Evolutionary conservation across 2,113 vertebrate genomes (phyloP), one percentile per base, ranked within the genome.

Genomic region (Patagioenas fasciata): DNA sequence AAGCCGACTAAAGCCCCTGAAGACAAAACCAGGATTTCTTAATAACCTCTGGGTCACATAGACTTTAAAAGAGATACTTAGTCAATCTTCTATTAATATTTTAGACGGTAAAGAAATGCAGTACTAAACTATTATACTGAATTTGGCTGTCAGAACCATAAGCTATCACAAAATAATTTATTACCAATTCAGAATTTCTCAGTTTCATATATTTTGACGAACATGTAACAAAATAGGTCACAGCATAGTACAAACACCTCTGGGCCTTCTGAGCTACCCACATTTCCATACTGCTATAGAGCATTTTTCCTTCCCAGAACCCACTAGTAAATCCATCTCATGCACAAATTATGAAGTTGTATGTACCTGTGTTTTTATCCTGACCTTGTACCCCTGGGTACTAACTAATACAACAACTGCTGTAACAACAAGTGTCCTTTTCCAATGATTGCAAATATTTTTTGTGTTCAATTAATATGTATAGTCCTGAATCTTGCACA

Each of bases 71-170:
- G 94, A 96, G 77, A 95, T 96, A 96, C 94, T 97, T 93, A 96
- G 88, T 96, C 95, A 97, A 95, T 95, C 69, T 87, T 95, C 32
- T 93, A 97, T 98, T 97, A 98, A 95, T 98, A 98, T 97, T 98
- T 98, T 93, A 97, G 74, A 64, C 95, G 34, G 81, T 38, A 97
- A 95, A 92, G 62, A 91, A 95, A 91, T 91, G 79, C 38, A 90
- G 53, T 88, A 91, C 61, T 95, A 95, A 97, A 71, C 51, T 96
- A 95, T 84, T 92, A 72, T 86, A 62, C 36, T 77, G 87, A 94
- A 88, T 95, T 81, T 93, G 67, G n/a, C 70, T 94, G 64, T 88
- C 79, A 93, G 87, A 96, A 97, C 28, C 56, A 61, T 81, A 69
- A 80, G 20, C 32, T 96, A 86, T 42, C 64, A n/a, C 28, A 88